These are phyloP conservation scores for Anguilla japonica DNA, from an alignment of 2,113 vertebrate species.

Conservation along the genomic window DNA sequence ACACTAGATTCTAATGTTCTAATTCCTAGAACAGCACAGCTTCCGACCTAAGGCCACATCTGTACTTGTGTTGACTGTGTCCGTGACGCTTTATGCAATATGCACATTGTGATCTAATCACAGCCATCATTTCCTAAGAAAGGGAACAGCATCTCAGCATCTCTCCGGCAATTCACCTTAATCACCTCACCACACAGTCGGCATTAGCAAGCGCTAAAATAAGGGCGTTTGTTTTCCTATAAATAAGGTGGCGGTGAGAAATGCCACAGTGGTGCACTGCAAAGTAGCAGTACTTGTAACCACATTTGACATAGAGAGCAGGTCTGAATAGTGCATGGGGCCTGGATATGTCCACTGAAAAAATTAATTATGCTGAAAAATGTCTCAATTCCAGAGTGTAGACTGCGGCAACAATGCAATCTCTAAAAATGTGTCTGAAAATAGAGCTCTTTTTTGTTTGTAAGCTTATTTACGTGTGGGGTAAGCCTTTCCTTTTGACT, in stretches of 20 bases:
- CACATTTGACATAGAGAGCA: neutral
- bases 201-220: neutral
- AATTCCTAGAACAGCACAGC: neutral
- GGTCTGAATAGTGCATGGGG: neutral
- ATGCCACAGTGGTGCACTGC: neutral
- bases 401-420: neutral
- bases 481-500: neutral
- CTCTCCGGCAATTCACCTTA: neutral
- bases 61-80: neutral
- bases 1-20: neutral
- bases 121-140: neutral
- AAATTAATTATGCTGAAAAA: neutral
- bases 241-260: neutral
- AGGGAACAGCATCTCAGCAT: neutral
- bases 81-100: neutral
- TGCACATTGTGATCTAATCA: neutral
- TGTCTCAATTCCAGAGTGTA: neutral
- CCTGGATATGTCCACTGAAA: neutral
- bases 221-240: neutral
- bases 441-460: neutral
- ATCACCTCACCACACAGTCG: neutral
- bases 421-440: neutral
- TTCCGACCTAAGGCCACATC: neutral
- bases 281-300: neutral
- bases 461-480: neutral